Base-by-base conservation (phyloP, 2,113 vertebrate genomes). In the Solea senegalensis region DNA sequence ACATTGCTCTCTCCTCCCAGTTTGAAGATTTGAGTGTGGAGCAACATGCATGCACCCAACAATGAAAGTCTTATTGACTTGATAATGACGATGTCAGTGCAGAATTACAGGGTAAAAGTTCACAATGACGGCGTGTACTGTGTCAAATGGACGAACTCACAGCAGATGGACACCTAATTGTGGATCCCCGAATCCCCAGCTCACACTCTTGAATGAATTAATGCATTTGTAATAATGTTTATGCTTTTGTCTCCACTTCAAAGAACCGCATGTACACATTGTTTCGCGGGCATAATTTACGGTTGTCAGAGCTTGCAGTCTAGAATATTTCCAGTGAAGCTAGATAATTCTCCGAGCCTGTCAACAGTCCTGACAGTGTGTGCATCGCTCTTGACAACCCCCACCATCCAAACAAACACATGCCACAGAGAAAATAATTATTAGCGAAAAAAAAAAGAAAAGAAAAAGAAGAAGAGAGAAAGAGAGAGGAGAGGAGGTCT, bases 281-380 rank as follows among this genome's bases (percentile, higher is more conserved):
- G 85, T 89, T 88, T 78, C 76, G 21, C 65, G 48, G 90, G 80
- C 78, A 91, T 94, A 93, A 92, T 94, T 93, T 91, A 92, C 90
- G 90, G 88, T 92, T 94, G 92, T 93, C 92, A 91, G 87, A 89
- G 78, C 59, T 72, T 49, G 85, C 85, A 83, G 84, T 86, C 82
- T 80, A 52, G 81, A 90, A 89, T 89, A 87, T 92, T 93, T 89
- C 91, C 85, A 89, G 83, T 84, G 84, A 90, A 90, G 91, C 91
- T 87, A 86, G 80, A 92, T 93, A 92, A 94, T 93, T 92, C 90
- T 91, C 81, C 50, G 65, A 81, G 86, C 83, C 92, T 92, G 92
- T 91, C 92, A 91, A 85, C 91, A 86, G 89, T 85, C 87, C 82
- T 94, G 93, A 93, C 93, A 93, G 91, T 87, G 85, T 92, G 86